Evolutionary conservation across 1,140 invertebrate species (phyloP).

Genomic region (Solenopsis fugax): DNA sequence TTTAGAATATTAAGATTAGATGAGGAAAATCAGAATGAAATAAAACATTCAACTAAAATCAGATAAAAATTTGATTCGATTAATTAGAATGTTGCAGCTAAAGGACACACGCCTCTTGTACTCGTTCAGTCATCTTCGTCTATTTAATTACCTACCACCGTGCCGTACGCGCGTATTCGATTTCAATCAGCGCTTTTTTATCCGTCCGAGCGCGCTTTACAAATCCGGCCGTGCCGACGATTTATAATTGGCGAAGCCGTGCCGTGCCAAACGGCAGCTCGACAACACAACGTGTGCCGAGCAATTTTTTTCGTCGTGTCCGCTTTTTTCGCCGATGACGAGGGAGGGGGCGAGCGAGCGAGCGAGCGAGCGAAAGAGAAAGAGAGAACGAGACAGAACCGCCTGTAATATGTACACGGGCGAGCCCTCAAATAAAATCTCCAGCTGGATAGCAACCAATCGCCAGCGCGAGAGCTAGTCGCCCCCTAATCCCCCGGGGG

Average conservation of each 20-base stretch:
- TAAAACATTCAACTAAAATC: not conserved
- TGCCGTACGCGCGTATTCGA: conserved; percentile 61
- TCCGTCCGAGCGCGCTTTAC: conserved; percentile 43
- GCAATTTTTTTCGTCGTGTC: conserved; percentile 58
- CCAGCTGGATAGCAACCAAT: conserved; percentile 65
- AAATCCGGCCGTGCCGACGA: conserved; percentile 58
- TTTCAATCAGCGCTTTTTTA: conserved; percentile 61
- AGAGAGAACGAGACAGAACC: conserved; percentile 27
- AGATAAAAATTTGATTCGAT: conserved; percentile 36
- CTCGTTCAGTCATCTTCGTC: conserved; percentile 43
- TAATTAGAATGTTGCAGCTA: conserved; percentile 37
- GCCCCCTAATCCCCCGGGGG: conserved; percentile 68
- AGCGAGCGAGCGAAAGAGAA: not conserved
- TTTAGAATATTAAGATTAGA: conserved; percentile 14
- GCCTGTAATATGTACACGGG: conserved; percentile 60
- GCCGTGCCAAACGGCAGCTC: conserved; percentile 64
- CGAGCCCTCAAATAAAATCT: conserved; percentile 66
- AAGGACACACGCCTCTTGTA: conserved; percentile 1
- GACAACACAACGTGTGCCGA: conserved; percentile 58
- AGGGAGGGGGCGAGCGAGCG: not conserved
- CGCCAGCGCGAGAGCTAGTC: conserved; percentile 39
- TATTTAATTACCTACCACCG: conserved; percentile 59
- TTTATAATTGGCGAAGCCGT: conserved; percentile 62
- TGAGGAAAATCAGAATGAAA: not conserved
- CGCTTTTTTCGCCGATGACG: conserved; percentile 41